Base-by-base conservation (phyloP, 2,888 invertebrate genomes). In the Acleris sparsana region DNA sequence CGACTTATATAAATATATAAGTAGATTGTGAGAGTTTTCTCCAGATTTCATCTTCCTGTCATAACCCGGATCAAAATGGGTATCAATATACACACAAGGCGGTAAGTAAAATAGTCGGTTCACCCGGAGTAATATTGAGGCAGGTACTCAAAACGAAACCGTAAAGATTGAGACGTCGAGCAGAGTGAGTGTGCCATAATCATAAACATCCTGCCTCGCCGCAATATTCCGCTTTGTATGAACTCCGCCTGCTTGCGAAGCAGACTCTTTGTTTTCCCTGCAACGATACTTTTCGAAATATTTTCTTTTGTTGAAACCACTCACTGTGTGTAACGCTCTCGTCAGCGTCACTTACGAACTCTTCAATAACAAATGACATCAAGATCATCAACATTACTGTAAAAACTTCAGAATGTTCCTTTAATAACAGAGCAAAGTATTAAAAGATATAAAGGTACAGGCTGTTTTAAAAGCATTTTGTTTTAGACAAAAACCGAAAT, bases 211-310 rank as follows among this genome's bases (percentile, higher is more conserved):
- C 88, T 85, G 85, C 78, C 80, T 80, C 82, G 77, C 80, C 82
- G 85, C 87, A 87, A 88, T 89, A 89, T 87, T 87, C 85, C 84
- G 83, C 89, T 88, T 89, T 90, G 88, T 89, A 85, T 82, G 84
- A 87, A 82, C 86, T 87, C 84, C 76, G 80, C 77, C 82, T 83
- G 81, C 83, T 83, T 78, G 78, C 82, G 81, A 82, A 83, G 80
- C 83, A 84, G 75, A 60, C 80, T 85, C 88, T 90, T 91, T 91
- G 90, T 92, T 90, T 86, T 84, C 84, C 80, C 70, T 84, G 79
- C 86, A 85, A 80, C 88, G 86, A 89, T 90, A 89, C 89, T 88
- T 89, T 87, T 84, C 84, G 80, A 83, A 88, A 88, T 88, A 87
- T 86, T 87, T 87, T 84, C 91, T 88, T 89, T 92, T 91, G 91